Base-by-base conservation (phyloP, 2,113 vertebrate genomes). In the Chunga burmeisteri region DNA sequence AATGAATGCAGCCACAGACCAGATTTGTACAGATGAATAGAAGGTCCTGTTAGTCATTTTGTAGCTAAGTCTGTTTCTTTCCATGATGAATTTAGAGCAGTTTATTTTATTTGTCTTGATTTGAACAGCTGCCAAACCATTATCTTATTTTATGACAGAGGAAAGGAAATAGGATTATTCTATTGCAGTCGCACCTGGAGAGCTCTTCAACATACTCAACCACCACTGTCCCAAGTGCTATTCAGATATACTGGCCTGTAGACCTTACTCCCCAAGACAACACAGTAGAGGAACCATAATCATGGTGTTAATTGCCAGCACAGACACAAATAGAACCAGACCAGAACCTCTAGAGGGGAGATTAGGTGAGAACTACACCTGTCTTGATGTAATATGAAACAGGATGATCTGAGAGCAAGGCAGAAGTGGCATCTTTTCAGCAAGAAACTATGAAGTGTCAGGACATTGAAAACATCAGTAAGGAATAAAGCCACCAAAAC, bases 1-100 rank as follows among this genome's bases (percentile, higher is more conserved):
- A 97, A 96, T 93, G 96, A 96, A 65, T 25, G 58, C 96, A 91
- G 85, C 89, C 94, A 78, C 70, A 70, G 88, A 93, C 12, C 86
- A 93, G 92, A 96, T 78, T 53, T 47, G 59, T 50, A 65, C 86
- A 63, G 65, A 47, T 53, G 68, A 85, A 91, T 59, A 81, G 47
- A 88, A 96, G 86, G 95, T 86, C 78, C 81, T 72, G 91, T 72
- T 92, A 74, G 61, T 86, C 63, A 75, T 97, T 97, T 91, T 66
- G 95, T 67, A 88, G 90, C 85, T 21, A 77, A 86, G 68, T 49
- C 89, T 91, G 91, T 4, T 88, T 56, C 89, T 78, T 17, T 50
- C 85, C 72, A 11, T 11, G 20, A 82, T 91, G 82, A 88, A 94
- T 92, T 86, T 68, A n/a, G 88, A 96, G 81, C 75, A 88, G 86